Conservation (phyloP, 1,140 invertebrate species). For the Choristoneura fumiferana region DNA sequence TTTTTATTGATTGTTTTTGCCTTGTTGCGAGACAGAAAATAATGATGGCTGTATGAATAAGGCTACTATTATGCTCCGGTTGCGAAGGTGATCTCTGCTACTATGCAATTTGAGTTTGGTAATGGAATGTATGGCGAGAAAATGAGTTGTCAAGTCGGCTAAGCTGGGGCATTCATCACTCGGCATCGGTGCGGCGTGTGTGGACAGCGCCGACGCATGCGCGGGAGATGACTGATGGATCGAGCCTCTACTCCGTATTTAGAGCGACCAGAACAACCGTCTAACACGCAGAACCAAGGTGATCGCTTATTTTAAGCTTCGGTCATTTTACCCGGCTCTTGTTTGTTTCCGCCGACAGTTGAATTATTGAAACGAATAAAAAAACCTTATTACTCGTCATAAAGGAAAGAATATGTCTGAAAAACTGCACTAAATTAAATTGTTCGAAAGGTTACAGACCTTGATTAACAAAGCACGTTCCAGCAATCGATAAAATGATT, state of each 20-base stretch:
- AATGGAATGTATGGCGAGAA: slow-evolving; percentile 68
- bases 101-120: slow-evolving; percentile 71
- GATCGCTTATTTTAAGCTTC: background rate
- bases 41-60: slow-evolving; percentile 71
- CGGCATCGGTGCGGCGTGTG: slow-evolving; percentile 37
- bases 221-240: slow-evolving; percentile 48
- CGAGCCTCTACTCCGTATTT: slow-evolving; percentile 12
- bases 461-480: slow-evolving; percentile 37
- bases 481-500: slow-evolving; percentile 38
- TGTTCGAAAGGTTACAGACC: slow-evolving; percentile 30
- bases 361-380: slow-evolving; percentile 15
- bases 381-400: slow-evolving; percentile 42
- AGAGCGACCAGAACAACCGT: background rate
- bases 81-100: slow-evolving; percentile 65
- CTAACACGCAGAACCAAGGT: background rate
- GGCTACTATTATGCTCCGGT: slow-evolving; percentile 65
- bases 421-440: slow-evolving; percentile 30
- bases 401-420: slow-evolving; percentile 35
- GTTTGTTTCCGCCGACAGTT: no score
- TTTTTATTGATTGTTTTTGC: slow-evolving; percentile 79
- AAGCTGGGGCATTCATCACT: slow-evolving; percentile 57
- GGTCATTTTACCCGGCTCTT: background rate
- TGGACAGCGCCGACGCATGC: slow-evolving; percentile 45
- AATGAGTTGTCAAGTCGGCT: slow-evolving; percentile 73
- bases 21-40: slow-evolving; percentile 76